Percentiles rank a stretch among this genome's conserved stretches.
Evolutionary conservation across 2,888 invertebrate genomes (phyloP).

Genomic region (Acleris literana): DNA sequence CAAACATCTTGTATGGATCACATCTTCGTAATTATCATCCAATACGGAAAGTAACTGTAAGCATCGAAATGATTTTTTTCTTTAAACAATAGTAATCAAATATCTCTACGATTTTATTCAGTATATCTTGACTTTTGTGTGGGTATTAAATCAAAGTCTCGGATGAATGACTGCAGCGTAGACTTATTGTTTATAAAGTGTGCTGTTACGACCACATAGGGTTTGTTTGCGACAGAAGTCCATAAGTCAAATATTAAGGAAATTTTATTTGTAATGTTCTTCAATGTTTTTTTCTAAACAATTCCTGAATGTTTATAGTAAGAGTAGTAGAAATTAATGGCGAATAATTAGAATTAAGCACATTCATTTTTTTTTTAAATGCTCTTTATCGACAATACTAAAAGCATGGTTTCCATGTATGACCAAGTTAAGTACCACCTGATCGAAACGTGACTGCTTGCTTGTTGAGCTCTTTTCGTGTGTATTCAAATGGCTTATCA

Average conservation of each 20-base stretch:
- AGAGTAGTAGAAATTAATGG: no score
- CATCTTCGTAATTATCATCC: background rate
- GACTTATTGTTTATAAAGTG: background rate
- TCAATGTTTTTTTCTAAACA: background rate
- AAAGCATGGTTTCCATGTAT: no score
- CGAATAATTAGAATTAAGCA: no score
- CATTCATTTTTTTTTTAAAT: no score
- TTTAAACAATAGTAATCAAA: background rate
- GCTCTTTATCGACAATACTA: no score
- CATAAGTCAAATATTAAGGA: background rate
- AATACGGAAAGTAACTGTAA: background rate
- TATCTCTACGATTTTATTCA: background rate
- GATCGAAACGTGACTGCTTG: no score
- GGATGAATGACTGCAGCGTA: background rate
- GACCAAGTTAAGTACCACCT: no score
- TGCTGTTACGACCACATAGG: background rate
- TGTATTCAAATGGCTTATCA: no score
- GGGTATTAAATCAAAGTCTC: background rate
- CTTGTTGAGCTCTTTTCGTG: no score
- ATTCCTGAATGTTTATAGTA: no score
- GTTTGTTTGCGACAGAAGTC: background rate
- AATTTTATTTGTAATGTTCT: background rate
- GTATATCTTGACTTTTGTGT: no score
- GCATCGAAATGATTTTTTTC: background rate
- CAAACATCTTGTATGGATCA: background rate